Percentiles rank a stretch among this genome's conserved stretches.
Conservation (phyloP, 2,888 invertebrate species). For the Byasa hedistus region DNA sequence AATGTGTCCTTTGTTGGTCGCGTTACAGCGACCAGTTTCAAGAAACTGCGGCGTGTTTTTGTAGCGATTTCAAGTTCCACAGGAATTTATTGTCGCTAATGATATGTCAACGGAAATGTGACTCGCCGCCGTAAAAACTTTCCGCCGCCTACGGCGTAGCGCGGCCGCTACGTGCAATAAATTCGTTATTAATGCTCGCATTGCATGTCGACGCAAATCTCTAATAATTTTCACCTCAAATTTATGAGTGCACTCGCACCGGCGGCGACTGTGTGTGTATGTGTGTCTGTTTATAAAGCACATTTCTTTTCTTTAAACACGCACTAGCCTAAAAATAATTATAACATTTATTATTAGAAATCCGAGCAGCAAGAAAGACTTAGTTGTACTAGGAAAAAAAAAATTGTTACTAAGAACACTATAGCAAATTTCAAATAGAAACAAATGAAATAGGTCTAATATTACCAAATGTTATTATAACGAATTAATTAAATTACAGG, state of each 20-base stretch:
- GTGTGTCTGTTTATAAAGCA: conserved; percentile 3
- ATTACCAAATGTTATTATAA: no score
- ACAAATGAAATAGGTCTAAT: no score
- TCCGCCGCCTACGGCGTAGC: conserved; percentile 15
- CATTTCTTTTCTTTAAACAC: background rate
- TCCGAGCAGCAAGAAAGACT: no score
- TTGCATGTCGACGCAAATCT: conserved; percentile 29
- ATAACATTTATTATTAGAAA: no score
- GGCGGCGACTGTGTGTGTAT: background rate
- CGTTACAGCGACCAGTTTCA: conserved; percentile 1
- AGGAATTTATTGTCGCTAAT: conserved; percentile 23
- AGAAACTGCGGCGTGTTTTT: conserved; percentile 11
- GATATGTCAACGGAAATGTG: conserved; percentile 28
- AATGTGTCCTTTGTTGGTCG: background rate
- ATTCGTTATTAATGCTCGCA: conserved; percentile 30
- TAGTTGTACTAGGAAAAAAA: no score
- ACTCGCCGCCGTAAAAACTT: conserved; percentile 23
- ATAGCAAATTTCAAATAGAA: no score
- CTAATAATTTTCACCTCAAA: conserved; percentile 23
- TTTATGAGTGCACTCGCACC: conserved; percentile 21
- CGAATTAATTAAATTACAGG: no score
- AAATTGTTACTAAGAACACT: no score
- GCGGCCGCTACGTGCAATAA: conserved; percentile 24
- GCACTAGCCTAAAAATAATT: background rate
- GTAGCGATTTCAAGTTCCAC: conserved; percentile 9